Conservation (phyloP, 2,797 vertebrate species). For the Spheniscus humboldti region DNA sequence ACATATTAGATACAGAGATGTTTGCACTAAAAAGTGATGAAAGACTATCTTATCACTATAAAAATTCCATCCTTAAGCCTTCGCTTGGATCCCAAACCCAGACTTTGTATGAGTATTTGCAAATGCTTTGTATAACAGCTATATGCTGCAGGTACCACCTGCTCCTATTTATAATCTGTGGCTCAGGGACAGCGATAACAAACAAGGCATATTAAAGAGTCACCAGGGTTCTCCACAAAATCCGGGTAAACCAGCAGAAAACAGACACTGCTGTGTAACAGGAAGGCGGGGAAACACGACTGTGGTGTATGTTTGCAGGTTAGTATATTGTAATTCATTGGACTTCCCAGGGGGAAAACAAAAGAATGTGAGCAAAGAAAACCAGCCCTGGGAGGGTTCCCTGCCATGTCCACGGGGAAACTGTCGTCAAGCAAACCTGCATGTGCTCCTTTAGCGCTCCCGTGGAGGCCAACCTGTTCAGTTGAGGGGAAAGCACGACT, state of each 20-base stretch:
- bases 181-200: neutral
- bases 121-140: neutral
- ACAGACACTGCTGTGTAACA: neutral
- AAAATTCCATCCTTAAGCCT: neutral
- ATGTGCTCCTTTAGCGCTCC: fast-evolving
- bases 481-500: neutral
- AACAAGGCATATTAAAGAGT: neutral
- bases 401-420: fast-evolving
- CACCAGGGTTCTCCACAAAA: neutral
- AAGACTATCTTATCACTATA: neutral
- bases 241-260: neutral
- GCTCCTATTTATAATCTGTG: neutral
- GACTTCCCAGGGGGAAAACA: neutral
- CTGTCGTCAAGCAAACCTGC: neutral
- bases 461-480: neutral
- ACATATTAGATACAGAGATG: fast-evolving
- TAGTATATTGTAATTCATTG: neutral
- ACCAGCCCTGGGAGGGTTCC: neutral
- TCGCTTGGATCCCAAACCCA: neutral
- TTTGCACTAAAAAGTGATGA: neutral
- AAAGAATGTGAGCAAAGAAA: neutral
- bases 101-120: neutral
- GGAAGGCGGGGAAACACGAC: fast-evolving
- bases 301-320: neutral
- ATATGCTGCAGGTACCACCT: neutral